phyloP scores from a whole-genome alignment of 2,888 invertebrate species.

The Petrophora chlorosata region DNA sequence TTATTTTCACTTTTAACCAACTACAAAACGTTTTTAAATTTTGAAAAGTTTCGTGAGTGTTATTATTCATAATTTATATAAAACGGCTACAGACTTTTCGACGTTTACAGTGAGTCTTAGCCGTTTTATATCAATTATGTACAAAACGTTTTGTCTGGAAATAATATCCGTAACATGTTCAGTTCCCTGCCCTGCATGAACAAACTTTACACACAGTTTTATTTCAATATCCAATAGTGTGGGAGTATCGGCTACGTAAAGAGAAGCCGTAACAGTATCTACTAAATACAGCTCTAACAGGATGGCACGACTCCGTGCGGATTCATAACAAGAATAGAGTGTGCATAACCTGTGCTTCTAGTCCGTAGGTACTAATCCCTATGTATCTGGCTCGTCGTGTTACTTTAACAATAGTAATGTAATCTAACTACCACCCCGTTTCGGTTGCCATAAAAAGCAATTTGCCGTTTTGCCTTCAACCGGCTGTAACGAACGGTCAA shows the following conservation, averaged over 20 bases:
- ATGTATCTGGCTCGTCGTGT: neutral
- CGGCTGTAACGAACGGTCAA: conserved; percentile 59
- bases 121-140: too few relatives aligned
- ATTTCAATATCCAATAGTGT: too few relatives aligned
- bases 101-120: too few relatives aligned
- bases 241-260: too few relatives aligned
- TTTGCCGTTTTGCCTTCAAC: conserved; percentile 49
- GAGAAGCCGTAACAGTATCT: neutral
- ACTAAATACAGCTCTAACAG: neutral
- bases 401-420: conserved; percentile 12
- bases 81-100: too few relatives aligned
- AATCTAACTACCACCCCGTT: conserved; percentile 22
- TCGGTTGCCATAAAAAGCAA: conserved; percentile 49
- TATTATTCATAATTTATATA: too few relatives aligned
- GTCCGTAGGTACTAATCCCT: neutral
- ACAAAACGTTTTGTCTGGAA: neutral
- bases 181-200: too few relatives aligned
- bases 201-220: too few relatives aligned
- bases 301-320: neutral
- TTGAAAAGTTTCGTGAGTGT: too few relatives aligned
- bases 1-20: too few relatives aligned
- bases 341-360: neutral
- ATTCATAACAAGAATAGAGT: conserved; percentile 1
- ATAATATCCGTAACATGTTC: too few relatives aligned
- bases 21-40: too few relatives aligned